phyloP scores from a whole-genome alignment of 2,113 vertebrate species.

The Orycteropus afer region DNA sequence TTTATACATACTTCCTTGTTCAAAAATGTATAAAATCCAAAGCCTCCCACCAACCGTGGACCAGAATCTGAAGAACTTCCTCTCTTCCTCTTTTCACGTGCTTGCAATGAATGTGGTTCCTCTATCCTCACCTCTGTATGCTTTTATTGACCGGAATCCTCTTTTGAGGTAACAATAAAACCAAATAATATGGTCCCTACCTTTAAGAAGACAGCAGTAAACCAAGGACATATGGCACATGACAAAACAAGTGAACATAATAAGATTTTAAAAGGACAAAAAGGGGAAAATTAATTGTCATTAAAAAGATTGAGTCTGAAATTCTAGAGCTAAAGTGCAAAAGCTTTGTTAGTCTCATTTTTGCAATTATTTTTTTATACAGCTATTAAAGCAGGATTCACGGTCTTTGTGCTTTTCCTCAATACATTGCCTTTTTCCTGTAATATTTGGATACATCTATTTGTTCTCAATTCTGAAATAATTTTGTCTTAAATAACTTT shows the following conservation, averaged over 20 bases:
- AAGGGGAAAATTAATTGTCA: not conserved
- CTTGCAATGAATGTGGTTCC: no score
- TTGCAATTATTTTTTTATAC: not conserved
- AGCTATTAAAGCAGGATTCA: conserved; percentile 24
- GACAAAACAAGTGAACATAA: not conserved
- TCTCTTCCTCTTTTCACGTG: no score
- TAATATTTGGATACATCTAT: not conserved
- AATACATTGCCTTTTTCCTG: not conserved
- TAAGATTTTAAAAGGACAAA: not conserved
- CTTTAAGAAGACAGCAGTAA: not conserved
- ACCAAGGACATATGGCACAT: not conserved
- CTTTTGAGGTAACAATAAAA: not conserved
- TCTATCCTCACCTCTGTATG: no score
- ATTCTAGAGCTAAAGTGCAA: not conserved
- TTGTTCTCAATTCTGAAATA: not conserved
- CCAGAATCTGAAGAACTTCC: no score
- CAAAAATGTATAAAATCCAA: no score
- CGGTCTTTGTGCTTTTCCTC: not conserved
- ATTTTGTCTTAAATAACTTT: not conserved
- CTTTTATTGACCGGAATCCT: no score
- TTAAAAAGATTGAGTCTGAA: not conserved
- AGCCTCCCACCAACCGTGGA: no score
- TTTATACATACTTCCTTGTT: no score
- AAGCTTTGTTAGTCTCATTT: not conserved
- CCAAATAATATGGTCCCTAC: not conserved